These are phyloP conservation scores for Saxidomus purpurata DNA, from an alignment of 1,140 invertebrate species.

Conservation along the genomic window DNA sequence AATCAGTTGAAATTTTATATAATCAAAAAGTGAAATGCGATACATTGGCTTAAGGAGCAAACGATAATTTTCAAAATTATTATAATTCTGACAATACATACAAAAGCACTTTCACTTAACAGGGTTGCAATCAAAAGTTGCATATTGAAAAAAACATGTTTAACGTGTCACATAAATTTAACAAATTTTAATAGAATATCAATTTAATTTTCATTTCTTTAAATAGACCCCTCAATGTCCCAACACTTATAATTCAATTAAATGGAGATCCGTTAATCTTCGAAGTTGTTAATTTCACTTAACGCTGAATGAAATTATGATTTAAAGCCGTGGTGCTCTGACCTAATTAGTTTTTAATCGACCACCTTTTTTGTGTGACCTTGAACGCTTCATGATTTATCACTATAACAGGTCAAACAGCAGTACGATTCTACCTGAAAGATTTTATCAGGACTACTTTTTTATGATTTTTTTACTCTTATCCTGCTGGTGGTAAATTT, in stretches of 20 bases:
- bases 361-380: not conserved
- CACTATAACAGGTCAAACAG: no score
- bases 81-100: not conserved
- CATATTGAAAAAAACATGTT: not conserved
- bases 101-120: not conserved
- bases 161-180: slow-evolving; percentile 27
- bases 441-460: no score
- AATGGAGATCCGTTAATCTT: not conserved
- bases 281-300: not conserved
- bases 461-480: no score
- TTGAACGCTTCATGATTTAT: not conserved
- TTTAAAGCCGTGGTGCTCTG: not conserved
- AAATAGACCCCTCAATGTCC: not conserved
- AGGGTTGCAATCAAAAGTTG: no score
- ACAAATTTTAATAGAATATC: not conserved
- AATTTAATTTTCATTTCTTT: not conserved
- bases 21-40: no score
- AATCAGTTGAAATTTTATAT: no score
- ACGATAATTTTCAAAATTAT: not conserved
- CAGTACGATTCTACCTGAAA: no score
- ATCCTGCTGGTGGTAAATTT: no score
- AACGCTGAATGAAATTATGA: not conserved
- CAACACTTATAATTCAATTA: slow-evolving; percentile 28
- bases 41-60: not conserved
- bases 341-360: slow-evolving; percentile 3